A percentile compares a stretch with the other conserved stretches of the same genome.
phyloP scores from a whole-genome alignment of 64 coral and sea anemone genomes.

The Dendronephthya gigantea region DNA sequence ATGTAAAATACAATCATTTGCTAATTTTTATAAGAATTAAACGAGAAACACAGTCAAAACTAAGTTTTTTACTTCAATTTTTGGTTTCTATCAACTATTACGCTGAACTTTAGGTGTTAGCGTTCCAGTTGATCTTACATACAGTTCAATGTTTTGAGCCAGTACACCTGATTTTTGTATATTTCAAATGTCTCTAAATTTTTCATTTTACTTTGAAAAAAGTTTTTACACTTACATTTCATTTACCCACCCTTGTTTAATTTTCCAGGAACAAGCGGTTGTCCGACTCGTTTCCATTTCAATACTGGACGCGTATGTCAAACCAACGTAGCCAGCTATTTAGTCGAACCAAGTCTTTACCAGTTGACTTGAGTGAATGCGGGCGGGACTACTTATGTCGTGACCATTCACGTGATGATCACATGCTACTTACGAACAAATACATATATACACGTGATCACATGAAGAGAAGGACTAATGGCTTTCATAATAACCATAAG shows the following conservation, averaged over 20 bases:
- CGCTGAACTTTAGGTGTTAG: too few relatives aligned
- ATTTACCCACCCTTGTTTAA: background rate
- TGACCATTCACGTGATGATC: background rate
- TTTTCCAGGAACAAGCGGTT: background rate
- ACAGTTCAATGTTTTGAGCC: too few relatives aligned
- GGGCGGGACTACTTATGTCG: background rate
- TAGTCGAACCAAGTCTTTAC: background rate
- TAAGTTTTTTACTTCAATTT: too few relatives aligned
- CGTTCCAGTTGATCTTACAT: too few relatives aligned
- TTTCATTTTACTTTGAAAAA: too few relatives aligned
- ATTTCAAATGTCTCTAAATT: too few relatives aligned
- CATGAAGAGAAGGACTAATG: background rate
- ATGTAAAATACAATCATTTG: too few relatives aligned
- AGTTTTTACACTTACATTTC: background rate
- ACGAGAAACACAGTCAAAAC: too few relatives aligned
- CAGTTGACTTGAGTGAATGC: background rate
- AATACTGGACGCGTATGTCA: background rate
- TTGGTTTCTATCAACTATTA: too few relatives aligned
- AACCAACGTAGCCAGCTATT: background rate
- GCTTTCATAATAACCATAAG: background rate
- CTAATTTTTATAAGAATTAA: too few relatives aligned
- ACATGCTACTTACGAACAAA: background rate
- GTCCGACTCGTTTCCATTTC: background rate
- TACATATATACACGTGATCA: background rate
- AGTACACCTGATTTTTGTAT: too few relatives aligned